Evolutionary conservation across 2,888 invertebrate species (phyloP).

Genomic region (Caenorhabditis sp.): DNA sequence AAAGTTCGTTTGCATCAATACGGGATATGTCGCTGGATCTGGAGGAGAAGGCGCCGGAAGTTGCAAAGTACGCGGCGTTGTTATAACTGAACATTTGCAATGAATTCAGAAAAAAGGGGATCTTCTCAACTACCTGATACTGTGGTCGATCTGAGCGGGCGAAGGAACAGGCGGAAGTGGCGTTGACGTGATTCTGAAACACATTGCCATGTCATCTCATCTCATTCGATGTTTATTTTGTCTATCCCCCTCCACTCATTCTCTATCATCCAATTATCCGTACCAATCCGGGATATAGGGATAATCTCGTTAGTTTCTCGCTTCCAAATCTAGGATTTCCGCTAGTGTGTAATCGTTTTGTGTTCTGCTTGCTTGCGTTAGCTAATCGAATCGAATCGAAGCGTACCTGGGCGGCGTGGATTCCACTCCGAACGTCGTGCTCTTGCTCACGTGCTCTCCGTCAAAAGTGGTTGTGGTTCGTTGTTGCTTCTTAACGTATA

Average conservation of each 20-base stretch:
- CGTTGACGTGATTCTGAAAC: constrained; percentile 60
- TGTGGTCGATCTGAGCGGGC: constrained; percentile 72
- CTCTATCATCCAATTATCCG: constrained; percentile 34
- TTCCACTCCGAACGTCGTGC: constrained; percentile 63
- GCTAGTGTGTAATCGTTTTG: constrained; percentile 11
- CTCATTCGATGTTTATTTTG: neutral
- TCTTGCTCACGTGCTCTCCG: constrained; percentile 56
- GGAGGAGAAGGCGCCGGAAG: constrained; percentile 70
- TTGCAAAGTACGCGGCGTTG: constrained; percentile 77
- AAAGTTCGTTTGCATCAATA: constrained; percentile 71
- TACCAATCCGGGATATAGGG: constrained; percentile 8
- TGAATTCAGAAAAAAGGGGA: no score
- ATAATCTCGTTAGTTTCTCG: constrained; percentile 18
- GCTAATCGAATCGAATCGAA: neutral
- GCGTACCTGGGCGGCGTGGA: constrained; percentile 47
- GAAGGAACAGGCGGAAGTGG: constrained; percentile 72
- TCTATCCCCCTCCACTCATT: neutral
- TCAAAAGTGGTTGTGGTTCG: constrained; percentile 54
- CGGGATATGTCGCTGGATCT: constrained; percentile 74
- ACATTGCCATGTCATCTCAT: neutral
- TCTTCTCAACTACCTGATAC: constrained; percentile 76
- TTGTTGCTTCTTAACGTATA: constrained; percentile 68
- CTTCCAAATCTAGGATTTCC: constrained; percentile 36
- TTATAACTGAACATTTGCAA: constrained; percentile 73
- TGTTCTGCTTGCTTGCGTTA: neutral